Evolutionary conservation across 2,113 vertebrate genomes (phyloP), one percentile per base, ranked within the genome.

Genomic region (Illadopsis cleaveri): DNA sequence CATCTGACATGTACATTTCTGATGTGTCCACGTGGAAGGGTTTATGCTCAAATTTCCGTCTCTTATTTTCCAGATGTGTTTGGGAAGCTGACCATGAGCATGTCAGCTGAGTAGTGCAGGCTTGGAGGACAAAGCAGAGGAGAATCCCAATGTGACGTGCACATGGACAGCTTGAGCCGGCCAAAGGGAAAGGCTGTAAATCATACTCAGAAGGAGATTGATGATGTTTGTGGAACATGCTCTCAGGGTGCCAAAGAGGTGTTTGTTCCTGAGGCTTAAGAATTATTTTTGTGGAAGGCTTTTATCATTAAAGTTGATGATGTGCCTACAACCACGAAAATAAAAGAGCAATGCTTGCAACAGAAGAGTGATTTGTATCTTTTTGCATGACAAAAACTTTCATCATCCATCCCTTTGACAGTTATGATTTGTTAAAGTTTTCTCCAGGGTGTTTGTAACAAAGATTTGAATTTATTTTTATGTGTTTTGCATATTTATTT

Each of bases 261-360:
- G 93, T 98, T 98, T 98, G 97, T 97, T 98, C 97, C 97, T 71
- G 82, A 97, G 97, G 97, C 96, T 98, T 98, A 97, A 97, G 98
- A 98, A 98, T 98, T 97, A 96, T 97, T 98, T 98, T 96, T 96
- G 96, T 97, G 94, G 94, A 98, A 98, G 93, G 75, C 72, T 98
- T 98, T 98, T 98, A 98, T 98, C 98, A 98, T 98, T 98, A 97
- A 98, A 89, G 95, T 97, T 97, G 98, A 97, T 98, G 96, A 97
- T 97, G 81, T 98, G 97, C 89, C 97, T 97, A 94, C 91, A 97
- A 98, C 93, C 82, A 92, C 73, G 71, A 91, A 85, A 96, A 93
- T 88, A 90, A 97, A 94, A 94, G 91, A 98, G 75, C 4, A 19
- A 89, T 81, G 62, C 64, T 93, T 54, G 62, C 37, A 96, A 93